Percentiles rank a stretch among this genome's conserved stretches.
These are phyloP conservation scores for Neocrepidodera transversa DNA, from an alignment of 2,888 invertebrate genomes.

Conservation along the genomic window DNA sequence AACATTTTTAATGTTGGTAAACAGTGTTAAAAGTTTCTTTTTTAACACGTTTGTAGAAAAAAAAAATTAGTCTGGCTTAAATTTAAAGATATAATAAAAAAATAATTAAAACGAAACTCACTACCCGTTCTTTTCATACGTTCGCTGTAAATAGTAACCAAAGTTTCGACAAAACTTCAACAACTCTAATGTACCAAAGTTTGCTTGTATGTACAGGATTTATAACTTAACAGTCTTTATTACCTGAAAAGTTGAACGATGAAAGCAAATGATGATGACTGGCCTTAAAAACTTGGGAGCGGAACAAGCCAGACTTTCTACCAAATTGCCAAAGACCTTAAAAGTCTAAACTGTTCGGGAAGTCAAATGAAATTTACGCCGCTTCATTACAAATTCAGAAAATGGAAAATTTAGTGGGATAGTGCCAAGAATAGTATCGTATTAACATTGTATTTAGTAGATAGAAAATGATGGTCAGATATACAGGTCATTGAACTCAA, in stretches of 20 bases:
- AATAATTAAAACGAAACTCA: not conserved
- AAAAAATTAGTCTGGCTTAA: not conserved
- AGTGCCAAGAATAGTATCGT: not conserved
- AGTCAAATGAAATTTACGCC: constrained; percentile 1
- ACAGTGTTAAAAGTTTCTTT: too few species aligned
- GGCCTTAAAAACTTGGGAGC: constrained; percentile 23
- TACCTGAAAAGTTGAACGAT: constrained; percentile 32
- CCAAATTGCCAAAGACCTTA: constrained; percentile 2
- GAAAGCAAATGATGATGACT: constrained; percentile 33
- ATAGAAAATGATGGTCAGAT: too few species aligned
- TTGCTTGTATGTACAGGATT: constrained; percentile 29
- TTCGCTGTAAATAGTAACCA: not conserved
- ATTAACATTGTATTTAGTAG: too few species aligned
- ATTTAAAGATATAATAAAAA: not conserved
- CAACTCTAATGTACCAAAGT: constrained; percentile 36
- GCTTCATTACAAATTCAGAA: not conserved
- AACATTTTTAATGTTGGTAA: too few species aligned
- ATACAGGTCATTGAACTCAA: too few species aligned
- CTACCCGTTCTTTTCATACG: not conserved
- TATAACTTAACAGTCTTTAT: constrained; percentile 32
- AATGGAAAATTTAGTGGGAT: not conserved
- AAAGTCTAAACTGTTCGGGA: constrained; percentile 5
- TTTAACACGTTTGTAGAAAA: too few species aligned
- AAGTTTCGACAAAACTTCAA: constrained; percentile 23
- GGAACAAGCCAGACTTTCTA: constrained; percentile 1